Evolutionary conservation across 2,888 invertebrate genomes (phyloP), one percentile per base, ranked within the genome.

Genomic region (Craniophora ligustri): DNA sequence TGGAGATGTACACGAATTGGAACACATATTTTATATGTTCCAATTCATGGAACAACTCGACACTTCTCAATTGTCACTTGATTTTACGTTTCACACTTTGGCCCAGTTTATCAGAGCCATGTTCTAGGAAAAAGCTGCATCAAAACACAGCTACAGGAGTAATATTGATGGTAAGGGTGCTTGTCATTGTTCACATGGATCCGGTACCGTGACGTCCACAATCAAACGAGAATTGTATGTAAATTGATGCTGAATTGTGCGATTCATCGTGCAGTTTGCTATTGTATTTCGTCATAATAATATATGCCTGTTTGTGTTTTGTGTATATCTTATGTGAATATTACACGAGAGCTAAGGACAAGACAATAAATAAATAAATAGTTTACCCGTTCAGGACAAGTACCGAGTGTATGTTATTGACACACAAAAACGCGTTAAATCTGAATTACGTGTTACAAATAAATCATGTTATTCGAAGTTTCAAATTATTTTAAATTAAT

Each of bases 171-270:
- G 26, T 55, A 50, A 54, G 28, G 15, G 23, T 47, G 44, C 65
- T 64, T 50, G 53, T 63, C 49, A 54, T 35, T 26, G 44, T 53
- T 63, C 64, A 49, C 35, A 34, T 16, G 69, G 53, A 57, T 66
- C 53, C 26, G 21, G 13, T 36, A 39, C 38, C 48, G 34, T 66
- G 56, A 54, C 50, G 41, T 57, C 62, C 49, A 46, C 60, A 69
- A 54, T 71, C 50, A 53, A 56, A 18, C 7, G 42, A 49, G 45
- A 67, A 55, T 58, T 49, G 62, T 21, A 40, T 45, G 19, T 55
- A 47, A 68, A 64, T 67, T 54, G 44, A 45, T 30, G 54, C 64
- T 67, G 54, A 65, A 69, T 69, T 64, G 65, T 57, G 21, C 34
- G 8, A 36, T 42, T 44, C 49, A 35, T n/a, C 44, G 23, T 38